A percentile compares a stretch with the other conserved stretches of the same genome.
phyloP scores from a whole-genome alignment of 2,888 invertebrate genomes.

The Polydrusus cervinus region DNA sequence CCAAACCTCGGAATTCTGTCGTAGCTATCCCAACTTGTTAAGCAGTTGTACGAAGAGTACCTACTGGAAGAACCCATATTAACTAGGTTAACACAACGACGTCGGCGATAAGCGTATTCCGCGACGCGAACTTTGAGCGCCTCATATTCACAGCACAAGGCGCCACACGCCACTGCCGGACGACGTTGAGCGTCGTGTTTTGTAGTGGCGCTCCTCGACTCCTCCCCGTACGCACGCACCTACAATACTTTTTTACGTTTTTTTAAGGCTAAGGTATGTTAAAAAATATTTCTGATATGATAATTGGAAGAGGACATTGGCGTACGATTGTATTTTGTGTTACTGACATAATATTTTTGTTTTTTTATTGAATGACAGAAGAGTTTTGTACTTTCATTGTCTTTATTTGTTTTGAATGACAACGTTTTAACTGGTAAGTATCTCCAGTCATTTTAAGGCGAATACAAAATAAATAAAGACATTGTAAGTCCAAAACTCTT shows the following conservation, averaged over 20 bases:
- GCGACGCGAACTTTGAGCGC: slow-evolving; percentile 52
- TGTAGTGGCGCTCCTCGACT: slow-evolving; percentile 44
- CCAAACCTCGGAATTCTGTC: slow-evolving; percentile 89
- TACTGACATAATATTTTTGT: too few species aligned
- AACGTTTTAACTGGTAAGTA: too few species aligned
- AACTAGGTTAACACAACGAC: slow-evolving; percentile 47
- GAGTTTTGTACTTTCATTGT: too few species aligned
- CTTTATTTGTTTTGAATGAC: too few species aligned
- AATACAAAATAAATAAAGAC: too few species aligned
- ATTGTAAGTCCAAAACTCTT: too few species aligned
- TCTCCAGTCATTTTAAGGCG: too few species aligned
- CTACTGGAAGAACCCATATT: slow-evolving; percentile 82
- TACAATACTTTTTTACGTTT: slow-evolving; percentile 6
- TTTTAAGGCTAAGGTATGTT: slow-evolving; percentile 4
- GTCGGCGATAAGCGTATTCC: slow-evolving; percentile 43
- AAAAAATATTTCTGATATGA: slow-evolving; percentile 1
- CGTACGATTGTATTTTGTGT: not conserved
- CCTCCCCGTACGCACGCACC: slow-evolving; percentile 53
- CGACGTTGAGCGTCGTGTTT: slow-evolving; percentile 55
- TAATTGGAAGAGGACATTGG: not conserved
- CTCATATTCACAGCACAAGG: slow-evolving; percentile 60
- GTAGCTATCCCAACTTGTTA: slow-evolving; percentile 93
- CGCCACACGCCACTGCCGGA: slow-evolving; percentile 66
- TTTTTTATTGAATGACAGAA: too few species aligned
- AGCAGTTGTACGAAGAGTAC: slow-evolving; percentile 91